phyloP scores from a whole-genome alignment of 2,113 vertebrate genomes.

The Propithecus coquereli region DNA sequence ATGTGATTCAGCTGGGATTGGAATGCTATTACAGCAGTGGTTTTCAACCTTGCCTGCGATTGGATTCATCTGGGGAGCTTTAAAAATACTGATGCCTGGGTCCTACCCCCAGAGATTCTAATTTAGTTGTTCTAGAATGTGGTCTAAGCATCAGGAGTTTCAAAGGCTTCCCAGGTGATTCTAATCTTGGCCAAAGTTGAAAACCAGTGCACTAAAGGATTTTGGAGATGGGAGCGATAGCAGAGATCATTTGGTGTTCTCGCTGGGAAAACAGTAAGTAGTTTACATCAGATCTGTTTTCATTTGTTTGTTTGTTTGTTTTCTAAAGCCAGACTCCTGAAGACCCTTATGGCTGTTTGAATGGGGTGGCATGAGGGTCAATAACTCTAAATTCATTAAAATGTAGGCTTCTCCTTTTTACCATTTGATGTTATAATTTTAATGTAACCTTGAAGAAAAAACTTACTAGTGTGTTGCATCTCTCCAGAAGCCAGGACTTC shows the following conservation, averaged over 20 bases:
- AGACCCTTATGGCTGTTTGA: not conserved
- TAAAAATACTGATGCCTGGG: conserved; percentile 7
- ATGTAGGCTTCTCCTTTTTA: not conserved
- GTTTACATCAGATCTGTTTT: not conserved
- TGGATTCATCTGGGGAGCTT: not conserved
- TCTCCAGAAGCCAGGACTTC: not conserved
- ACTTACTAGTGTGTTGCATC: not conserved
- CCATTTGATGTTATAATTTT: not conserved
- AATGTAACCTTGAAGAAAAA: not conserved
- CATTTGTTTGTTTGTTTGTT: not conserved
- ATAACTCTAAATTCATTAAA: not conserved
- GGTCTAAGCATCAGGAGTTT: not conserved
- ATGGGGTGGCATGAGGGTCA: not conserved
- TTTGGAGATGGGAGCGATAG: not conserved
- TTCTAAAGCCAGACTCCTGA: not conserved
- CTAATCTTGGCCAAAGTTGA: not conserved
- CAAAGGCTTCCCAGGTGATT: conserved; percentile 2
- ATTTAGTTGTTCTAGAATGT: not conserved
- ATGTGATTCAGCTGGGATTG: not conserved
- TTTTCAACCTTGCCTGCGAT: not conserved
- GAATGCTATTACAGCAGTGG: not conserved
- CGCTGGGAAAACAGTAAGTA: not conserved
- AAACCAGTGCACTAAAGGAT: not conserved
- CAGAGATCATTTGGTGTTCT: not conserved
- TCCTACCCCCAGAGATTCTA: not conserved